Evolutionary conservation across 2,888 invertebrate genomes (phyloP), one percentile per base, ranked within the genome.

Genomic region (Caenorhabditis sulstoni): DNA sequence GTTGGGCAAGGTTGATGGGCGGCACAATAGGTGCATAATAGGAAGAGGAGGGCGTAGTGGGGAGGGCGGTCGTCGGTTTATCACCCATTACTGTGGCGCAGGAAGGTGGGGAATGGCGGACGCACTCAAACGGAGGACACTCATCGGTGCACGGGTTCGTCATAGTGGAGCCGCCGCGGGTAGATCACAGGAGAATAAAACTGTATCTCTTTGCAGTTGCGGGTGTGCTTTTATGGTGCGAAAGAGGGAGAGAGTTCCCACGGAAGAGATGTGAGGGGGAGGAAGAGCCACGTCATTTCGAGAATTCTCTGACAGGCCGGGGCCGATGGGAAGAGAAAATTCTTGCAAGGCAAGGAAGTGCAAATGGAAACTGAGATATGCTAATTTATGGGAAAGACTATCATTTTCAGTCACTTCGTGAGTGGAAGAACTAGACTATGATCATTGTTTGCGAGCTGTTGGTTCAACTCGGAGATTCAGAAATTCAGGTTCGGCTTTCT

Each of bases 21-120:
- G 47, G 7, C 18, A 41, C n/a, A 14, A 22, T 14, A 20, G 18
- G 16, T 14, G 18, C 20, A 55, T 44, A 55, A 39, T 9, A 39
- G 67, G 57, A 18, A 49, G 59, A 52, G 52, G 9, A 9, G n/a
- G 18, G 4, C 5, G 18, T 2, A 2, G 9, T 5, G 98, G 73
- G 95, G 91, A 0, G 97, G 94, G 89, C 93, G 92, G 91, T 96
- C 97, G 1, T 96, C 97, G 88, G 96, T 93, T 87, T 96, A 99
- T 92, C 0, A 96, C 95, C 91, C 97, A 41, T 41, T 41, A 41
- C 3, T 14, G 29, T 29, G 7, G 29, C 29, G 7, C 91, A 0
- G 97, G 95, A 67, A 97, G 97, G 0, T 97, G 95, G 91, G 96
- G 96, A 91, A 97, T 98, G 92, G 98, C 99, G 73, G 97, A 92